These are phyloP conservation scores for Centropus unirufus DNA, from an alignment of 2,113 vertebrate species.

Conservation along the genomic window DNA sequence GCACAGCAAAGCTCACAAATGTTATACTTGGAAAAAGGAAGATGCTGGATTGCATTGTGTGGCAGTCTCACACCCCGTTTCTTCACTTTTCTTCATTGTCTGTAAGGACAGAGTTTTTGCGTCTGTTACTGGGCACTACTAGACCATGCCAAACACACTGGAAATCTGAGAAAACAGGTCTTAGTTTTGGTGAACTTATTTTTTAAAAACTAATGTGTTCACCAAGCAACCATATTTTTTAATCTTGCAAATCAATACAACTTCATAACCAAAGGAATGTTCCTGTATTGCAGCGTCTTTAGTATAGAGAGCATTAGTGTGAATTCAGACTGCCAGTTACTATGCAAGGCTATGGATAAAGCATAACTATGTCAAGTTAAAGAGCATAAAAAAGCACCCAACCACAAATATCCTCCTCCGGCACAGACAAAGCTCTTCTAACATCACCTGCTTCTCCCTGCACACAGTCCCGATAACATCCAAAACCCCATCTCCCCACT, in stretches of 20 bases:
- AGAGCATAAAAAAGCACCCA: not conserved
- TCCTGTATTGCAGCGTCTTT: not conserved
- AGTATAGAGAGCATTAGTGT: not conserved
- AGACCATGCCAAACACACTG: not conserved
- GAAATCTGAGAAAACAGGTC: not conserved
- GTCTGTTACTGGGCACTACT: not conserved
- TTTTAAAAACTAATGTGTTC: not conserved
- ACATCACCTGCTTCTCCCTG: not conserved
- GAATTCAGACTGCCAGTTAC: not conserved
- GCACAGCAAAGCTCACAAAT: not conserved
- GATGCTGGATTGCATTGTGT: not conserved
- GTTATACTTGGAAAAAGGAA: not conserved
- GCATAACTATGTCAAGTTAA: not conserved
- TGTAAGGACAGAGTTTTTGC: not conserved
- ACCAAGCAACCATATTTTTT: not conserved
- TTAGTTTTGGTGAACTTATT: not conserved
- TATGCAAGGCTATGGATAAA: not conserved
- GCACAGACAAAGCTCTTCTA: not conserved
- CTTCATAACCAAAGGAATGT: not conserved
- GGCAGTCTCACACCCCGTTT: not conserved
- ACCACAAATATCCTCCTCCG: not conserved
- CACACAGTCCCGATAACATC: not conserved
- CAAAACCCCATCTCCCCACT: not conserved
- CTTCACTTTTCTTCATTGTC: not conserved
- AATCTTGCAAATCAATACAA: not conserved